These are phyloP conservation scores for Acrossocheilus fasciatus DNA, from an alignment of 2,797 vertebrate species.

Conservation along the genomic window DNA sequence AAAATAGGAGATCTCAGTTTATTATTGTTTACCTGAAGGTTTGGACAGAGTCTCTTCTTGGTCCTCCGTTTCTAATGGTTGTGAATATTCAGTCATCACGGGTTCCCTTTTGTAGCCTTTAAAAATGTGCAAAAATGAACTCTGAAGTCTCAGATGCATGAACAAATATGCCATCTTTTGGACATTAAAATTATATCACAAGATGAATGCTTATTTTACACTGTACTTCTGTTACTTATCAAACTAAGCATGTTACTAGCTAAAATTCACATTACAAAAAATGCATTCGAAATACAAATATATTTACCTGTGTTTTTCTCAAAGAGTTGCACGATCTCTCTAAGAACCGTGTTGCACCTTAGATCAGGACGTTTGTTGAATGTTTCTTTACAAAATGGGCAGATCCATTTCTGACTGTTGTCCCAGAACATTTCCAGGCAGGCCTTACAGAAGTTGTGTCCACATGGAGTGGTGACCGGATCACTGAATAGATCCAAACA, in stretches of 20 bases:
- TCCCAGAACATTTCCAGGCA: slow-evolving; percentile 1
- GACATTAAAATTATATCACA: neutral
- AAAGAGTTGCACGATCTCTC: neutral
- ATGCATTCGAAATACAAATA: neutral
- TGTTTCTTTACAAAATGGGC: slow-evolving; percentile 13
- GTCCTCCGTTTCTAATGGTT: neutral
- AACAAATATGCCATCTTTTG: neutral
- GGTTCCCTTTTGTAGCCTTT: neutral
- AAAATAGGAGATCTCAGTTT: no score
- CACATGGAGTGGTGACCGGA: slow-evolving; percentile 18
- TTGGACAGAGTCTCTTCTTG: neutral
- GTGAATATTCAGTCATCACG: neutral
- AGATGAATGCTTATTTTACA: neutral
- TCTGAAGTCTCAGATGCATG: neutral
- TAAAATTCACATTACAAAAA: neutral
- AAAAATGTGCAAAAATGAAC: neutral
- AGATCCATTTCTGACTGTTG: neutral
- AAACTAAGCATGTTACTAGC: neutral
- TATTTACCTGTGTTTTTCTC: neutral
- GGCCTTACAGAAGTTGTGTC: slow-evolving; percentile 26
- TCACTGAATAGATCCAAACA: slow-evolving; percentile 23
- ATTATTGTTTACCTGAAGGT: neutral
- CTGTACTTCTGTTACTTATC: neutral
- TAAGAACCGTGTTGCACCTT: neutral
- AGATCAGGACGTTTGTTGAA: neutral